Base-by-base conservation (phyloP, 1,140 invertebrate species). In the Pseudomyrmex gracilis region DNA sequence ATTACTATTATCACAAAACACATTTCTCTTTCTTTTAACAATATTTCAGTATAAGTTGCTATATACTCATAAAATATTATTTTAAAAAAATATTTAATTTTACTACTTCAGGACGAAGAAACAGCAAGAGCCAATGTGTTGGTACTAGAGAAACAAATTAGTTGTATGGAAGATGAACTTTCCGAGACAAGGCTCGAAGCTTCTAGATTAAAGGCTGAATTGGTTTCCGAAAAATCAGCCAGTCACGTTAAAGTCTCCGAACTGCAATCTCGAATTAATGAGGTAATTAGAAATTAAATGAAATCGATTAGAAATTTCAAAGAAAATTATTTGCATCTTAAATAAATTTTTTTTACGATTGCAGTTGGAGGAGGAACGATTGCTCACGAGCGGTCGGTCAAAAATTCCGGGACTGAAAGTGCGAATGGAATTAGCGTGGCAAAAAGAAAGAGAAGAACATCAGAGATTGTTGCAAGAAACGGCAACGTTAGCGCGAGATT, bases 401-500 rank as follows among this genome's bases (percentile, higher is more conserved):
- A 97, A 98, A 90, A 97, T 98, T 85, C 97, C 97, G 4, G 97
- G 98, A 24, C 94, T 98, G 64, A 97, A 97, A 91, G 98, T 98
- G 1, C 96, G 97, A 55, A 97, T 99, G 95, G 98, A 99, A 92
- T 93, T 99, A 13, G 98, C 98, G 0, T 99, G 98, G 98, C 98
- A 99, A 89, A 99, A 99, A 92, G 98, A 99, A 93, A 95, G 98
- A 73, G 97, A 98, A 90, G 98, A 99, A 90, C 98, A 99, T 90
- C 98, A 98, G 88, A 95, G 98, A 9, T 94, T 99, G 22, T 93
- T 99, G 4, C 97, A 98, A 90, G 98, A 99, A 94, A 98, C 98
- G 0, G 98, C 98, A 70, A 98, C 97, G 0, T 95, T 99, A 61
- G 98, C 98, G 0, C 95, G 98, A 82, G 98, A 99, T 93, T 94